These are phyloP conservation scores for Fissipunctia ypsillon DNA, from an alignment of 2,888 invertebrate genomes.

Conservation along the genomic window DNA sequence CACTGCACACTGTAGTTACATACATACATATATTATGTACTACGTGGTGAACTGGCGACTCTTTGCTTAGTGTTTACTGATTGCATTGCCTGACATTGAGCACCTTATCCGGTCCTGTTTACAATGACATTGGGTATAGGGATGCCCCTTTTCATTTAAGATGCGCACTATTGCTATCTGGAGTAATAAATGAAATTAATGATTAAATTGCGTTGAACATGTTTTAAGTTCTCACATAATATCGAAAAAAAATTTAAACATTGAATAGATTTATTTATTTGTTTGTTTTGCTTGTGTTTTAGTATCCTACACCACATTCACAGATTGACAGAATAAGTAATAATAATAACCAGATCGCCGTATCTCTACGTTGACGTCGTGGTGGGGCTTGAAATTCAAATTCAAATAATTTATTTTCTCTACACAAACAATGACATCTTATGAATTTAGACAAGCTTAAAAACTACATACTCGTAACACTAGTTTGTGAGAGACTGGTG, in stretches of 20 bases:
- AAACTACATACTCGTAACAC: too few relatives aligned
- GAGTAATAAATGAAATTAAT: slow-evolving; percentile 6
- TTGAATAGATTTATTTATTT: not conserved
- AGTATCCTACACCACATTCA: not conserved
- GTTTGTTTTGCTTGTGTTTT: not conserved
- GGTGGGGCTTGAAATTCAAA: too few relatives aligned
- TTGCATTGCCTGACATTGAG: slow-evolving; percentile 35
- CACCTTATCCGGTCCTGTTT: slow-evolving; percentile 1
- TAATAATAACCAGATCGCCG: too few relatives aligned
- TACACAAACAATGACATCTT: too few relatives aligned
- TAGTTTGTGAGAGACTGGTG: too few relatives aligned
- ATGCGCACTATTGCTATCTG: not conserved
- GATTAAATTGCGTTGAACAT: not conserved
- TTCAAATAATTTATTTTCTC: too few relatives aligned
- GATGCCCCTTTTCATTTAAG: slow-evolving; percentile 13
- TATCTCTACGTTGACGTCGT: too few relatives aligned
- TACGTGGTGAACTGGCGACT: slow-evolving; percentile 4
- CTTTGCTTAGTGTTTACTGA: slow-evolving; percentile 23
- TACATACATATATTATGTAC: not conserved
- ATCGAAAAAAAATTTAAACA: not conserved
- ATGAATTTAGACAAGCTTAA: too few relatives aligned
- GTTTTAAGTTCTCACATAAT: not conserved
- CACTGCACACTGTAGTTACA: not conserved
- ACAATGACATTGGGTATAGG: slow-evolving; percentile 14
- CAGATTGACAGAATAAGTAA: not conserved